These are phyloP conservation scores for Patagioenas fasciata DNA, from an alignment of 2,113 vertebrate genomes.

Conservation along the genomic window DNA sequence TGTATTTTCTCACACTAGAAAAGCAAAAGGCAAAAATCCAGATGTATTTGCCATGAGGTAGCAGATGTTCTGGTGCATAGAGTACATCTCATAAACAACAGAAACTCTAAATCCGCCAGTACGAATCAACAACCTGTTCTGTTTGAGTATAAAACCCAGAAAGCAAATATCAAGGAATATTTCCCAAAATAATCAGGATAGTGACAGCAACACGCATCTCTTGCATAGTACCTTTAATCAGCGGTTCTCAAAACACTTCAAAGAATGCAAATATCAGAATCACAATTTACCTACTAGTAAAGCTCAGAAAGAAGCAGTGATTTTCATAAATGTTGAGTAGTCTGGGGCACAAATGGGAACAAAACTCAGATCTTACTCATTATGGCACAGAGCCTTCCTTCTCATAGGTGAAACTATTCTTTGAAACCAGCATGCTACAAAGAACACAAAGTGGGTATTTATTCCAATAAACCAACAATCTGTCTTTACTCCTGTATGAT, in stretches of 20 bases:
- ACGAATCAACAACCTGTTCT: background rate
- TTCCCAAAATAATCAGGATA: background rate
- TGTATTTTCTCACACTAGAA: background rate
- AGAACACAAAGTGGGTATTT: background rate
- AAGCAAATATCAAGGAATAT: background rate
- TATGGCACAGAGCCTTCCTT: background rate
- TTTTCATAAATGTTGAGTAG: background rate
- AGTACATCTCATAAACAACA: background rate
- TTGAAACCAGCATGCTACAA: background rate
- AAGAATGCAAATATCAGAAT: background rate
- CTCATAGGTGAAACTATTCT: background rate
- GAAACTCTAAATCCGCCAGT: background rate
- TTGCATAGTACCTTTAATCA: background rate
- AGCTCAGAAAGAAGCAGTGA: background rate
- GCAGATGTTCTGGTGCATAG: background rate
- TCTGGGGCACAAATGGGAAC: background rate
- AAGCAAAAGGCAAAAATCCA: background rate
- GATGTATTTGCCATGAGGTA: background rate
- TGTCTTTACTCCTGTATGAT: background rate
- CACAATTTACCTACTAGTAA: background rate
- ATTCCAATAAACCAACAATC: background rate
- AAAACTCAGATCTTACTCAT: background rate
- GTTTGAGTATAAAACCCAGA: background rate
- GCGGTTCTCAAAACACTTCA: background rate
- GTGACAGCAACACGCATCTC: background rate